A percentile compares a stretch with the other conserved stretches of the same genome.
phyloP scores from a whole-genome alignment of 2,888 invertebrate genomes.

The Villa cingulata region DNA sequence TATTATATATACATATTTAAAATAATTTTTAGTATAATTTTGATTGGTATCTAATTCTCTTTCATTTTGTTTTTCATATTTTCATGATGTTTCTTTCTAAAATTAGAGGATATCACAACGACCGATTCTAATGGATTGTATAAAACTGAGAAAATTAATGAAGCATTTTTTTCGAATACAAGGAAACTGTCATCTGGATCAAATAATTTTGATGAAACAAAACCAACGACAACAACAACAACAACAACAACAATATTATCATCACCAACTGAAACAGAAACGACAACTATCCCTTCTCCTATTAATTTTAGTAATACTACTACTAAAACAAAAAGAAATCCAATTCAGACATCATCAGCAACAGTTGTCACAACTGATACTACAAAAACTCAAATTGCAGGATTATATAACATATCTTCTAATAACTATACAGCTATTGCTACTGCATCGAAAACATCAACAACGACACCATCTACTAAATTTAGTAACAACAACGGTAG shows the following conservation, averaged over 20 bases:
- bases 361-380: constrained; percentile 20
- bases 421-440: constrained; percentile 9
- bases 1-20: too few relatives aligned
- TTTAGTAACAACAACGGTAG: too few relatives aligned
- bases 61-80: background rate
- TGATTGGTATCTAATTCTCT: too few relatives aligned
- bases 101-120: constrained; percentile 3
- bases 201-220: constrained; percentile 11
- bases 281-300: too few relatives aligned
- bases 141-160: background rate
- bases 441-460: background rate
- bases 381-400: constrained; percentile 10
- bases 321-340: constrained; percentile 18
- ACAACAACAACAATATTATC: constrained; percentile 12
- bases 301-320: too few relatives aligned
- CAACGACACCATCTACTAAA: too few relatives aligned
- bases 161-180: background rate
- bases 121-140: background rate
- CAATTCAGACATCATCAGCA: constrained; percentile 11
- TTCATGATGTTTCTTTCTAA: background rate
- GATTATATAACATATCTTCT: constrained; percentile 20
- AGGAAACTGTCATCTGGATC: constrained; percentile 9
- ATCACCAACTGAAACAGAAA: too few relatives aligned
- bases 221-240: constrained; percentile 13
- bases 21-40: too few relatives aligned